Conservation (phyloP, 2,888 invertebrate genomes). For the Tanytarsus gracilentus region DNA sequence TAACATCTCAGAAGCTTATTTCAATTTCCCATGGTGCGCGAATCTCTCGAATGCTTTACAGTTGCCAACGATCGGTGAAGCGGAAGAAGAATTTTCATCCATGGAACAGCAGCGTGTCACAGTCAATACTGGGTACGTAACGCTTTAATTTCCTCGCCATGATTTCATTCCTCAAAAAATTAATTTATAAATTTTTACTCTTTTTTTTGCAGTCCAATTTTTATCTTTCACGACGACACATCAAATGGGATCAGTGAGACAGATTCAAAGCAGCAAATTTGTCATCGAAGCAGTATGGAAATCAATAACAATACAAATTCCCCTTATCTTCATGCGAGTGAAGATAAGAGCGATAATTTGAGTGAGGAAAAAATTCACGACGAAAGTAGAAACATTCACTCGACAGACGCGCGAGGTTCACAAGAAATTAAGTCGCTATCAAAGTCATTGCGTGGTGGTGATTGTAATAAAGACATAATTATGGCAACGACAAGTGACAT, state of each 20-base stretch:
- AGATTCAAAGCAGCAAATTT: background rate
- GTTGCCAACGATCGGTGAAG: constrained; percentile 43
- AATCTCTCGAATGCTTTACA: constrained; percentile 37
- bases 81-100: constrained; percentile 43
- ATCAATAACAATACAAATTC: constrained; percentile 21
- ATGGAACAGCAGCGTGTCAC: constrained; percentile 36
- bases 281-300: constrained; percentile 6
- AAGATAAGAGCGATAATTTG: constrained; percentile 25
- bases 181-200: background rate
- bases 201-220: constrained; percentile 15
- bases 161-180: too few relatives aligned
- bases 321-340: constrained; percentile 22
- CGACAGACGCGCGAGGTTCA: background rate
- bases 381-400: constrained; percentile 2
- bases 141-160: background rate
- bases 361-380: background rate
- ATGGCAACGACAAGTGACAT: background rate
- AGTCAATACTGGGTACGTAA: background rate
- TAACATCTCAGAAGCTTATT: constrained; percentile 43
- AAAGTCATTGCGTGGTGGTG: background rate
- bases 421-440: background rate
- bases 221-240: constrained; percentile 17
- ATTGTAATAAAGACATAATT: background rate
- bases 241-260: background rate
- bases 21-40: constrained; percentile 41